Conservation (phyloP, 2,888 invertebrate species). For the Dolichopus griseipennis region DNA sequence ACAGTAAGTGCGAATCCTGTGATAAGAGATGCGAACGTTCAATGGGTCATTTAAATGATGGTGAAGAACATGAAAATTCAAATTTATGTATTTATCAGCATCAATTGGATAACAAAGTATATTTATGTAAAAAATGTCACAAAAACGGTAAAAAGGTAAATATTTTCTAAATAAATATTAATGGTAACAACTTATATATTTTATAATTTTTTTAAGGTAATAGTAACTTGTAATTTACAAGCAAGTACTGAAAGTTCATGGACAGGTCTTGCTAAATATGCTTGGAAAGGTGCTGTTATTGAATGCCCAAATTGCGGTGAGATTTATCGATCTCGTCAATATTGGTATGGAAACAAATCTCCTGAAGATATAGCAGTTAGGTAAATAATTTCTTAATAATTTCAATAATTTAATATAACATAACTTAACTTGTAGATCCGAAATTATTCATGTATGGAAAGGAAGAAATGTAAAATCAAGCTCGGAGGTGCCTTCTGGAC, state of each 20-base stretch:
- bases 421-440: conserved; percentile 39
- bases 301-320: conserved; percentile 59
- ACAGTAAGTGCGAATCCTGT: conserved; percentile 62
- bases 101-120: conserved; percentile 62
- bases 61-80: conserved; percentile 49
- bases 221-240: conserved; percentile 33
- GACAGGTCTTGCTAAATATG: conserved; percentile 62
- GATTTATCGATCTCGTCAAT: conserved; percentile 59
- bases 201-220: conserved; percentile 23
- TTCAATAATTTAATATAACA: neutral
- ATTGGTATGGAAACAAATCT: conserved; percentile 71
- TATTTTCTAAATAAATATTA: conserved; percentile 7
- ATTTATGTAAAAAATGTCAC: conserved; percentile 56
- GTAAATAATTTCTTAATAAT: conserved; percentile 23
- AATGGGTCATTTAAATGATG: conserved; percentile 58
- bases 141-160: conserved; percentile 48
- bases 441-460: conserved; percentile 63
- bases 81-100: conserved; percentile 54
- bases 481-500: conserved; percentile 49
- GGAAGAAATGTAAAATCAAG: conserved; percentile 46
- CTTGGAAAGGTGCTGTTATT: conserved; percentile 70
- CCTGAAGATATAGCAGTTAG: conserved; percentile 59
- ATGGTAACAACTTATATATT: neutral
- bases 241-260: conserved; percentile 46
- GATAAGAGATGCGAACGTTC: conserved; percentile 53